Percentiles rank a stretch among this genome's conserved stretches.
Evolutionary conservation across 1,140 invertebrate species (phyloP).

Genomic region (Drosophila subpulchrella): DNA sequence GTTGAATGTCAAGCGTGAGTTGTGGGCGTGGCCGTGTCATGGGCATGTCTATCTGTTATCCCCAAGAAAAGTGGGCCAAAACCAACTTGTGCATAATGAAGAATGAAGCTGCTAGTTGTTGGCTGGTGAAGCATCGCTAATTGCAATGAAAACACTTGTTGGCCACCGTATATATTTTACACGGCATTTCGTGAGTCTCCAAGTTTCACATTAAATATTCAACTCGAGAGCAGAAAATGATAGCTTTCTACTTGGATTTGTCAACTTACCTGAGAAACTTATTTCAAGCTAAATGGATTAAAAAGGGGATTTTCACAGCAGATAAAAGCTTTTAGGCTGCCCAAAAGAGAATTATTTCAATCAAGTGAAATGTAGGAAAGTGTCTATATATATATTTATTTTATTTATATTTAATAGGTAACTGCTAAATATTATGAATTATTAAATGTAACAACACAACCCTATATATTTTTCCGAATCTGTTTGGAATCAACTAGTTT

Average conservation of each 20-base stretch:
- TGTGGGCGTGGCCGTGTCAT: constrained; percentile 45
- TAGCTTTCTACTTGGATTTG: neutral
- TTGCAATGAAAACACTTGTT: constrained; percentile 71
- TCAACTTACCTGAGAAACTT: neutral
- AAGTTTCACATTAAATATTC: neutral
- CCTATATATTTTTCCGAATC: neutral
- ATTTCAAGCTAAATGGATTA: neutral
- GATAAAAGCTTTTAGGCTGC: neutral
- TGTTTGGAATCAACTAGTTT: neutral
- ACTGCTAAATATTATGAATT: too few species aligned
- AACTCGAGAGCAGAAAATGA: neutral
- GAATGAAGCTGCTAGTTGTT: constrained; percentile 33
- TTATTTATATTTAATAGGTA: neutral
- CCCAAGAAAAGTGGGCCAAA: constrained; percentile 37
- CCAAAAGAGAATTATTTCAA: constrained; percentile 13
- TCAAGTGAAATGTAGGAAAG: constrained; percentile 7
- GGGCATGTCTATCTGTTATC: constrained; percentile 40
- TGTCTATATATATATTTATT: neutral
- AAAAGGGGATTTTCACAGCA: neutral
- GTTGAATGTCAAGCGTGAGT: constrained; percentile 49
- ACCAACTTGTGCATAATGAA: constrained; percentile 43
- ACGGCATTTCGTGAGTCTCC: neutral
- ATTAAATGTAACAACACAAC: neutral
- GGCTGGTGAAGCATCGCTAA: constrained; percentile 58
- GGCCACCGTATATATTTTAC: constrained; percentile 24